phyloP scores from a whole-genome alignment of 2,113 vertebrate genomes.

The Acrocephalus kingi region DNA sequence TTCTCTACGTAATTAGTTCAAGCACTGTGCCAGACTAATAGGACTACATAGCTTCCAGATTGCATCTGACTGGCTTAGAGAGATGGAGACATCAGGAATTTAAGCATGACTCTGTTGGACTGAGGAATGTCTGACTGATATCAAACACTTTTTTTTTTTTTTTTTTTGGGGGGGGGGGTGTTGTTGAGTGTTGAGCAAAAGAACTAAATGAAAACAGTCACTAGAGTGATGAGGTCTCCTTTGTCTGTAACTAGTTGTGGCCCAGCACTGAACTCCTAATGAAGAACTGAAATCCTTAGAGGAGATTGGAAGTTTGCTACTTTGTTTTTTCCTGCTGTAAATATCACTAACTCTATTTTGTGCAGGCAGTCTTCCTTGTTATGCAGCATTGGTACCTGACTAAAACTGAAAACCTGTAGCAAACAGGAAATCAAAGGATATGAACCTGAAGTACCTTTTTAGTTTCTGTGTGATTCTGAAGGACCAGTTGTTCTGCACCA shows the following conservation, averaged over 20 bases:
- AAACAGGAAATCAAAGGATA: background rate
- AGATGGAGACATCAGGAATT: background rate
- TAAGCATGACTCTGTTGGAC: background rate
- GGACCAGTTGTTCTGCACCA: background rate
- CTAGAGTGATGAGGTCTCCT: background rate
- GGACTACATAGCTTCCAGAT: background rate
- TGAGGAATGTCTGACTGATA: background rate
- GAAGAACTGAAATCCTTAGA: background rate
- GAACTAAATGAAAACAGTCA: background rate
- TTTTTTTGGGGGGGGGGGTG: too few species aligned
- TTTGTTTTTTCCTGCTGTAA: background rate
- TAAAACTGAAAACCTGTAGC: background rate
- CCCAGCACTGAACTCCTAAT: background rate
- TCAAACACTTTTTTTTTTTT: background rate
- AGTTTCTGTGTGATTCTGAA: background rate
- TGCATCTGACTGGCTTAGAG: background rate
- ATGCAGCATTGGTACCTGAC: background rate
- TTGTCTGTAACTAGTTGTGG: background rate
- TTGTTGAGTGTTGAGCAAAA: background rate
- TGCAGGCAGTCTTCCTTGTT: background rate
- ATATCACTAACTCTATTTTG: background rate
- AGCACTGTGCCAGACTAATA: background rate
- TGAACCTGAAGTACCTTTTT: background rate
- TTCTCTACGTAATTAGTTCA: background rate
- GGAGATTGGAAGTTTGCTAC: background rate